phyloP scores from a whole-genome alignment of 2,113 vertebrate genomes.

The Ameiurus melas region DNA sequence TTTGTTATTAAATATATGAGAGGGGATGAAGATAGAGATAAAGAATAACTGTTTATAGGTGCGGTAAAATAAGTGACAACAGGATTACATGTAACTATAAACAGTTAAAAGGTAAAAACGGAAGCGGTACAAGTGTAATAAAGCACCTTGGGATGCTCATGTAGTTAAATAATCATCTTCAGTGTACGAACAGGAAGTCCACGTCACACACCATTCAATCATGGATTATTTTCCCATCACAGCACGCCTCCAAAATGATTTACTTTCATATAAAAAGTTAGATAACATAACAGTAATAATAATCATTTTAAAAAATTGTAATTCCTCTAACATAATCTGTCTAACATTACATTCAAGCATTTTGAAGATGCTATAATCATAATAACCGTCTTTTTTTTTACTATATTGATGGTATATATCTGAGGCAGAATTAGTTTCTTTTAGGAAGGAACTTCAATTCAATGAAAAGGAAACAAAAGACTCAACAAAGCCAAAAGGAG shows the following conservation, averaged over 20 bases:
- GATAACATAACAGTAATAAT: neutral
- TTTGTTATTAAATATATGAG: constrained; percentile 1
- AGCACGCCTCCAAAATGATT: neutral
- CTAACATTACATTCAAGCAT: neutral
- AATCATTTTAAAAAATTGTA: too few relatives aligned
- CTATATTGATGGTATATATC: neutral
- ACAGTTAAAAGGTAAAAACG: neutral
- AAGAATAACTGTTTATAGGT: neutral
- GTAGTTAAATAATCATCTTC: neutral
- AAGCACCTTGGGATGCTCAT: neutral
- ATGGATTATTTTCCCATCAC: neutral
- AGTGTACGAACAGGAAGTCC: neutral
- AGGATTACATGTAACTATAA: neutral
- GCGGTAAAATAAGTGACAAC: neutral
- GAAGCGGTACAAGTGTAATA: neutral
- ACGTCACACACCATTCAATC: neutral
- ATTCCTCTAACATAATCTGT: neutral
- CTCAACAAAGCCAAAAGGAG: constrained; percentile 1
- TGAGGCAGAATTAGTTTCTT: neutral
- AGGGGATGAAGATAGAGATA: neutral
- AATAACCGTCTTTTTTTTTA: neutral
- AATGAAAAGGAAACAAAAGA: constrained; percentile 1
- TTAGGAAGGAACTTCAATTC: neutral
- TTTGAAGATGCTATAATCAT: neutral
- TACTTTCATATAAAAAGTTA: neutral